Evolutionary conservation across 2,888 invertebrate species (phyloP).

Genomic region (Stenolophus ochropezus): DNA sequence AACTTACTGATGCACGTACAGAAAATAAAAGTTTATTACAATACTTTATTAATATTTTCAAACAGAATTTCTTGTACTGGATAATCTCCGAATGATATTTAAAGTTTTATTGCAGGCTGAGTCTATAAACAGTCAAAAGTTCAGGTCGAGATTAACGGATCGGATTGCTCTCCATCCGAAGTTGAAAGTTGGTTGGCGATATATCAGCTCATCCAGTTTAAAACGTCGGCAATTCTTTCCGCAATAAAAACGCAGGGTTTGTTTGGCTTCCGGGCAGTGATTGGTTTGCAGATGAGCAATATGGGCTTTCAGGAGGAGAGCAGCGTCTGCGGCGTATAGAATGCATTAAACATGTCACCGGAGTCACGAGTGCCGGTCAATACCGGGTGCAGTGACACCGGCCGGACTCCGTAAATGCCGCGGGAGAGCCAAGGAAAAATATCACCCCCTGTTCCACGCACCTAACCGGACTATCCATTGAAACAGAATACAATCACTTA

Average conservation of each 20-base stretch:
- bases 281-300: constrained; percentile 26
- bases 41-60: too few relatives aligned
- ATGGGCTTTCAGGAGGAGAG: constrained; percentile 4
- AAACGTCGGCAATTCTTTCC: not conserved
- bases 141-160: not conserved
- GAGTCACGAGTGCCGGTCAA: constrained; percentile 18
- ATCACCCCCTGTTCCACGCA: too few relatives aligned
- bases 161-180: not conserved
- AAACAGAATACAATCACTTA: too few relatives aligned
- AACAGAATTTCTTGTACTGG: too few relatives aligned
- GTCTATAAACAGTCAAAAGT: not conserved
- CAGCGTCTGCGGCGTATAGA: constrained; percentile 47
- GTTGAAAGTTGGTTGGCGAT: not conserved
- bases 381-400: constrained; percentile 47
- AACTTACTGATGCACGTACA: too few relatives aligned
- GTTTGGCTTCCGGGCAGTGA: not conserved
- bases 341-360: constrained; percentile 57
- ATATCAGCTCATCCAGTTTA: not conserved
- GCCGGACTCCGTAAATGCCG: constrained; percentile 41
- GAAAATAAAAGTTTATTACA: too few relatives aligned
- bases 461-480: too few relatives aligned
- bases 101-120: not conserved
- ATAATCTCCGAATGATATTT: too few relatives aligned
- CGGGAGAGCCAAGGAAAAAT: constrained; percentile 38
- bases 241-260: not conserved